Evolutionary conservation across 1,140 invertebrate genomes (phyloP).

Genomic region (Habropoda laboriosa): DNA sequence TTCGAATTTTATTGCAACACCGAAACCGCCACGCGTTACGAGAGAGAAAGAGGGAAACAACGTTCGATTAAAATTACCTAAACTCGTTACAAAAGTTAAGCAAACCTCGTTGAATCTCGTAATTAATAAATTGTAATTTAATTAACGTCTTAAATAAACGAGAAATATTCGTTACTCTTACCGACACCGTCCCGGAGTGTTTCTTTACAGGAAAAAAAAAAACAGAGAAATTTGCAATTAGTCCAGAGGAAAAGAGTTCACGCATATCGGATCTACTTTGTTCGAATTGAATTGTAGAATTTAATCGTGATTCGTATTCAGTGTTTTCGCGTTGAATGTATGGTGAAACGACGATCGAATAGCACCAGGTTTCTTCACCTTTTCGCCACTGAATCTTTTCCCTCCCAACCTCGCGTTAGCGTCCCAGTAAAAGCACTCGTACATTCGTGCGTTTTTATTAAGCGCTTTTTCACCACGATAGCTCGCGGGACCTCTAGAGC

Average conservation of each 20-base stretch:
- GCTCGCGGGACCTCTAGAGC: constrained; percentile 43
- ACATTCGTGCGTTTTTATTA: constrained; percentile 63
- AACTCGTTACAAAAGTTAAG: too few relatives aligned
- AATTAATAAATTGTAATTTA: background rate
- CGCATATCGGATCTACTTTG: background rate
- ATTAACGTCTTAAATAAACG: background rate
- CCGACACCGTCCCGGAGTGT: background rate
- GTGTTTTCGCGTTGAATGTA: background rate
- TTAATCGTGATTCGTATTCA: constrained; percentile 1
- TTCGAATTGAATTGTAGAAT: background rate
- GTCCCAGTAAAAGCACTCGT: constrained; percentile 56
- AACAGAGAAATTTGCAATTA: background rate
- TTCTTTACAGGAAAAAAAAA: background rate
- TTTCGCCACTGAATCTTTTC: constrained; percentile 36
- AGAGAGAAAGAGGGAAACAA: background rate
- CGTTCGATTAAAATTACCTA: background rate
- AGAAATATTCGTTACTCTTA: background rate
- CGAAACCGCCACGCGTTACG: background rate
- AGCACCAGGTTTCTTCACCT: constrained; percentile 30
- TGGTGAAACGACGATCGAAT: constrained; percentile 35
- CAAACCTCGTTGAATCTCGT: too few relatives aligned
- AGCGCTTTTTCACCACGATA: constrained; percentile 48
- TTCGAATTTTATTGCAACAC: background rate
- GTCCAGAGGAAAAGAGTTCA: background rate
- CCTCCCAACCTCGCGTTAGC: constrained; percentile 9